These are phyloP conservation scores for Nasonia giraulti DNA, from an alignment of 1,140 invertebrate species.

Conservation along the genomic window DNA sequence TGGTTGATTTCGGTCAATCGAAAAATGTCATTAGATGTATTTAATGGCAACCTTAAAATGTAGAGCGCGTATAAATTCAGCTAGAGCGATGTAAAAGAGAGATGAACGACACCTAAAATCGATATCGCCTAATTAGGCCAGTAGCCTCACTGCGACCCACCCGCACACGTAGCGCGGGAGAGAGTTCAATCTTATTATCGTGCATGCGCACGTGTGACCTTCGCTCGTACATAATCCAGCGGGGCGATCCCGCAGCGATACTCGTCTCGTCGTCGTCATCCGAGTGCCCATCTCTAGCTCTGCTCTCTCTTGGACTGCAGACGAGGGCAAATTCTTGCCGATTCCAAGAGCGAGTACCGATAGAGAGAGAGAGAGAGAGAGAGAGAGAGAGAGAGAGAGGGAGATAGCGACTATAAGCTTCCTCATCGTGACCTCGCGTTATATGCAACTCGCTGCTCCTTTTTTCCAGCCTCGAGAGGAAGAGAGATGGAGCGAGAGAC, in stretches of 20 bases:
- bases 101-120: neutral
- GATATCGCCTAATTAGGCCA: neutral
- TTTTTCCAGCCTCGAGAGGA: slow-evolving; percentile 23
- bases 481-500: slow-evolving; percentile 10
- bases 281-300: neutral
- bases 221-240: slow-evolving; percentile 32
- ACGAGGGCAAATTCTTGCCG: slow-evolving; percentile 40
- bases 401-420: slow-evolving; percentile 5
- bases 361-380: slow-evolving; percentile 18
- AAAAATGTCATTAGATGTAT: too few species aligned
- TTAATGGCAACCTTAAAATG: too few species aligned
- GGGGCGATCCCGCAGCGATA: slow-evolving; percentile 8
- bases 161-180: too few species aligned
- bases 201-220: slow-evolving; percentile 35
- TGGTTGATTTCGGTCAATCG: too few species aligned
- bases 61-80: too few species aligned
- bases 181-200: slow-evolving; percentile 29
- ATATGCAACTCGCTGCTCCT: slow-evolving; percentile 21
- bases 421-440: slow-evolving; percentile 42
- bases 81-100: too few species aligned
- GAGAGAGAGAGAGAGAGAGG: too few species aligned
- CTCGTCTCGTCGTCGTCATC: slow-evolving; percentile 25
- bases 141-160: neutral
- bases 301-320: neutral
- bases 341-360: slow-evolving; percentile 25